Conservation (phyloP, 2,888 invertebrate genomes). For the Proisotoma minuta region DNA sequence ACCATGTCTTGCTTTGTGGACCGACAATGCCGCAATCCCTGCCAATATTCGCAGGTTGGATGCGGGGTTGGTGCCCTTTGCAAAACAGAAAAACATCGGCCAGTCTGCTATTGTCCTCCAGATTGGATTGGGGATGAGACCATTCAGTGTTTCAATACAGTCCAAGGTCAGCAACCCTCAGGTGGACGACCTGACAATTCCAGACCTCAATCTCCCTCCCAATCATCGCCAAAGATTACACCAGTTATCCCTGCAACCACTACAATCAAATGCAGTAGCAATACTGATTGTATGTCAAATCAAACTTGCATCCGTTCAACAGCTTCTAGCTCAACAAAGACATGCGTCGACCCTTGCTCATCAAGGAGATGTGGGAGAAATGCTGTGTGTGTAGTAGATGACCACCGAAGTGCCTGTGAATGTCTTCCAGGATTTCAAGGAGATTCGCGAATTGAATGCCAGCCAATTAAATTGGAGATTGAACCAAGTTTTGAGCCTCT, state of each 20-base stretch:
- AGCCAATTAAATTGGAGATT: not conserved
- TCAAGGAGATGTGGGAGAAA: slow-evolving; percentile 32
- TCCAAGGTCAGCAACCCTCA: slow-evolving; percentile 32
- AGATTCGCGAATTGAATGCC: slow-evolving; percentile 3
- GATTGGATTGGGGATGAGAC: slow-evolving; percentile 35
- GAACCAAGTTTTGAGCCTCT: not conserved
- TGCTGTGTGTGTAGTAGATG: slow-evolving; percentile 25
- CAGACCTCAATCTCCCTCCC: too few relatives aligned
- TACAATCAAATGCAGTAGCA: slow-evolving; percentile 18
- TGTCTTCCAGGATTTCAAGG: slow-evolving; percentile 23
- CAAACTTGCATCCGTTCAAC: slow-evolving; percentile 20
- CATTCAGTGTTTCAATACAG: slow-evolving; percentile 30
- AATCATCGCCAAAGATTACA: too few relatives aligned
- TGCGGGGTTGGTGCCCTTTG: slow-evolving; percentile 33
- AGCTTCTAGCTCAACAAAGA: slow-evolving; percentile 5
- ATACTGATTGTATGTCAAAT: slow-evolving; percentile 18
- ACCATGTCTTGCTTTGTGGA: slow-evolving; percentile 39
- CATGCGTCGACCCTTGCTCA: slow-evolving; percentile 29
- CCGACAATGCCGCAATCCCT: slow-evolving; percentile 41
- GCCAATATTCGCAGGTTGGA: slow-evolving; percentile 34
- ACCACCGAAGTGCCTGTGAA: slow-evolving; percentile 24
- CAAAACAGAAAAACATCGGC: slow-evolving; percentile 26
- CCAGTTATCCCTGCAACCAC: too few relatives aligned
- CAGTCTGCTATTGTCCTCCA: slow-evolving; percentile 33
- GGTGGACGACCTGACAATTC: too few relatives aligned